Conservation (phyloP, 2,888 invertebrate species). For the Tinea trinotella region DNA sequence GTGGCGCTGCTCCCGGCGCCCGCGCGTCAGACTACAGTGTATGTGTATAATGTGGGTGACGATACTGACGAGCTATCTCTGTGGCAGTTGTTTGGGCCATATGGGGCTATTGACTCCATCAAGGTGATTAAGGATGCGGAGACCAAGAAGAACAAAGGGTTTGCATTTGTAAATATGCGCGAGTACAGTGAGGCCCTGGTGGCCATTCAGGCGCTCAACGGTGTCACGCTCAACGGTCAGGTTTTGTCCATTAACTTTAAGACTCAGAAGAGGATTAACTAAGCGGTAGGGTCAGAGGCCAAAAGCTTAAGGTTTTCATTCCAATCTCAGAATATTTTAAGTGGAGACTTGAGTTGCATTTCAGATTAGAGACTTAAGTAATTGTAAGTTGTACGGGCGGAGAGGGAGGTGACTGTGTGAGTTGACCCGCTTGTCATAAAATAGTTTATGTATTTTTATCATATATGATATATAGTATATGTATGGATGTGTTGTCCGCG, state of each 20-base stretch:
- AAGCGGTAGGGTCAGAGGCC: slow-evolving; percentile 34
- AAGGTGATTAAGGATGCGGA: slow-evolving; percentile 70
- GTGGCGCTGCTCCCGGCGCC: slow-evolving; percentile 54
- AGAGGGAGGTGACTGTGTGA: slow-evolving; percentile 69
- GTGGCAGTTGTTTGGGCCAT: slow-evolving; percentile 69
- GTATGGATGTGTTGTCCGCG: slow-evolving; percentile 34
- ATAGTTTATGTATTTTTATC: slow-evolving; percentile 66
- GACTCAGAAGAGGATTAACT: slow-evolving; percentile 60
- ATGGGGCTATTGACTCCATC: slow-evolving; percentile 68
- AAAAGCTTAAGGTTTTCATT: slow-evolving; percentile 63
- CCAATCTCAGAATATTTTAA: slow-evolving; percentile 72
- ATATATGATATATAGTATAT: slow-evolving; percentile 64
- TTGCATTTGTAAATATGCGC: slow-evolving; percentile 69
- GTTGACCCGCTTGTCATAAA: slow-evolving; percentile 65
- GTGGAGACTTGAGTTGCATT: slow-evolving; percentile 68
- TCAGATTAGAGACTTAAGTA: slow-evolving; percentile 70
- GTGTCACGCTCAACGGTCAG: slow-evolving; percentile 70
- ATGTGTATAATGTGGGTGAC: slow-evolving; percentile 69
- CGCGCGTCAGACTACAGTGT: slow-evolving; percentile 65
- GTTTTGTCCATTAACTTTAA: slow-evolving; percentile 72
- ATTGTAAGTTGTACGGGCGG: slow-evolving; percentile 69
- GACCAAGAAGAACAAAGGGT: slow-evolving; percentile 70
- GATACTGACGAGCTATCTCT: slow-evolving; percentile 66
- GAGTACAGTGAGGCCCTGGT: slow-evolving; percentile 69
- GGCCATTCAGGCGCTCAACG: slow-evolving; percentile 69